Base-by-base conservation (phyloP, 2,797 vertebrate genomes). In the Chromobotia macracanthus region DNA sequence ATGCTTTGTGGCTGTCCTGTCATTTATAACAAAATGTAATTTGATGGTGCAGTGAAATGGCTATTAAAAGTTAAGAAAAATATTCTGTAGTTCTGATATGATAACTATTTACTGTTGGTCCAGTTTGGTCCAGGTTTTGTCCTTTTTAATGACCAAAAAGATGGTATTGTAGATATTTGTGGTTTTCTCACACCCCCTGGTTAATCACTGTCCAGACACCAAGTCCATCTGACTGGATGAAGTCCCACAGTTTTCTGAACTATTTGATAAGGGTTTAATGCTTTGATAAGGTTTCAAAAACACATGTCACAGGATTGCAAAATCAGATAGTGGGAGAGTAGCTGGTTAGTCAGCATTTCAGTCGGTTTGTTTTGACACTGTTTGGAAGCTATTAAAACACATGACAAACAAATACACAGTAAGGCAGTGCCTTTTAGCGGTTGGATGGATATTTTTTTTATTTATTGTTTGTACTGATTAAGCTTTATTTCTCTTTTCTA, bases 401-500 rank as follows among this genome's bases (percentile, higher is more conserved):
- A 58, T 48, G 23, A 61, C 11, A 72, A 16, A 16, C 13, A 46
- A 44, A 10, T 44, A 44, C 41, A 44, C 41, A 11, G 41, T 44
- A 44, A 44, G 9, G 35, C 35, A 56, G 25, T 38, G 11, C 35
- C 23, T 28, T 18, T 5, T 10, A 10, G 10, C 21, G 41, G 35
- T 9, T 44, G 41, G 41, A 44, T 10, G 11, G 41, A 44, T 44
- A 44, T 72, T 18, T n/a, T n/a, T n/a, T n/a, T n/a, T n/a, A n/a
- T n/a, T 13, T 0, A 31, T 23, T 73, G 2, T 28, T 68, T 11
- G 41, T 44, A 44, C 11, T 10, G 41, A 58, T 23, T 56, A 48
- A 23, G 23, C 58, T 19, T 55, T 0, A 18, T 78, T 50, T 6
- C 35, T 72, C 75, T 78, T 66, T 7, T 84, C 77, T 84, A 98